These are phyloP conservation scores for Terrapene triunguis DNA, from an alignment of 2,113 vertebrate species.

Conservation along the genomic window DNA sequence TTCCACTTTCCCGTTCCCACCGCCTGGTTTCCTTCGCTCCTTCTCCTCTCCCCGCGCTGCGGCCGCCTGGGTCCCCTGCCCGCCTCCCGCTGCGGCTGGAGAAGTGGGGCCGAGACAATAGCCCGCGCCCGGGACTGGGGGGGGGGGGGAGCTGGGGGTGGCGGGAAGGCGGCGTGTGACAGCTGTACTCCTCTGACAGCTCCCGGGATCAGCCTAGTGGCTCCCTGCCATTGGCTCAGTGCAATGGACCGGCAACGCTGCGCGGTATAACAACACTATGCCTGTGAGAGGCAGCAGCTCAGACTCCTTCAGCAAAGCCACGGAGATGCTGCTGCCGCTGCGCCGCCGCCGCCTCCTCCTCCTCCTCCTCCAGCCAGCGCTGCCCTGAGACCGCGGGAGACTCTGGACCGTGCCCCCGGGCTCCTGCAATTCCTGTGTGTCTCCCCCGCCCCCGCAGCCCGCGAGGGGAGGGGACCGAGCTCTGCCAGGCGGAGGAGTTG, in stretches of 20 bases:
- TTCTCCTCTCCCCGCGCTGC: background rate
- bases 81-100: background rate
- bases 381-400: background rate
- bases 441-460: background rate
- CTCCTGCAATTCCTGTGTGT: background rate
- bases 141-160: conserved; percentile 51
- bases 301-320: conserved; percentile 50
- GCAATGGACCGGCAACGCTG: conserved; percentile 83
- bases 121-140: background rate
- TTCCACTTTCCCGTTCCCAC: background rate
- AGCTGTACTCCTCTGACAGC: conserved; percentile 84
- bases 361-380: background rate
- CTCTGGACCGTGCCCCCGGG: background rate
- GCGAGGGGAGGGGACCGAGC: background rate
- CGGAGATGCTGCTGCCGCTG: conserved; percentile 54
- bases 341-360: background rate
- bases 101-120: background rate
- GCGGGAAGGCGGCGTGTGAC: conserved; percentile 81
- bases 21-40: background rate
- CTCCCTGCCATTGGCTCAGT: conserved; percentile 87
- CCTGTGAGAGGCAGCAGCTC: conserved; percentile 73
- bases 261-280: conserved; percentile 83
- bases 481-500: background rate
- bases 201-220: conserved; percentile 81
- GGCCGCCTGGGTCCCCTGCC: background rate